Evolutionary conservation across 2,888 invertebrate genomes (phyloP).

Genomic region (Phyllotreta cruciferae): DNA sequence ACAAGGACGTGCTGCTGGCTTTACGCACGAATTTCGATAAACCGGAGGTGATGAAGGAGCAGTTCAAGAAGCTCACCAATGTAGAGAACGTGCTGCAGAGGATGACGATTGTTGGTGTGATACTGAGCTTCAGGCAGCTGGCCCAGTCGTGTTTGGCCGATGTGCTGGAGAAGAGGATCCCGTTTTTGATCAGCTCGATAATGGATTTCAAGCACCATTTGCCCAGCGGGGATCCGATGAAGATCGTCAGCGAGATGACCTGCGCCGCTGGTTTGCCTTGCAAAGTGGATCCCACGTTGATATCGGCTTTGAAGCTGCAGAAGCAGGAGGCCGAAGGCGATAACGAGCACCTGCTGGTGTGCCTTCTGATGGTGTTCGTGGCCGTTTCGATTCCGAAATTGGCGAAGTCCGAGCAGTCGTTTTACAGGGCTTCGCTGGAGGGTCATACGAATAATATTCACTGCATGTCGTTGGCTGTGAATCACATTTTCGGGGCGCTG

Average conservation of each 20-base stretch:
- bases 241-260: conserved; percentile 96
- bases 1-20: conserved; percentile 90
- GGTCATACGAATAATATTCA: conserved; percentile 99
- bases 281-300: conserved; percentile 94
- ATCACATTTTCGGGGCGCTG: conserved; percentile 94
- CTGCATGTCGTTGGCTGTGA: conserved; percentile 96
- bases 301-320: conserved; percentile 87
- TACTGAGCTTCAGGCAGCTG: conserved; percentile 92
- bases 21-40: conserved; percentile 97
- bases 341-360: conserved; percentile 86
- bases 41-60: conserved; percentile 97
- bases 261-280: conserved; percentile 94
- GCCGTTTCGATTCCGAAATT: conserved; percentile 96
- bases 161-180: conserved; percentile 91
- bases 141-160: conserved; percentile 94
- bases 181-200: conserved; percentile 94
- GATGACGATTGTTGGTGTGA: conserved; percentile 98
- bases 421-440: conserved; percentile 84
- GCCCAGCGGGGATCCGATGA: conserved; percentile 86
- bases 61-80: conserved; percentile 86
- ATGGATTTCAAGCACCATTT: conserved; percentile 93
- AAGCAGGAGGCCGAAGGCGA: conserved; percentile 85
- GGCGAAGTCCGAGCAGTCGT: conserved; percentile 88
- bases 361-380: conserved; percentile 97
- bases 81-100: conserved; percentile 95